A percentile compares a stretch with the other conserved stretches of the same genome.
phyloP scores from a whole-genome alignment of 1,140 invertebrate species.

The Metaphire vulgaris region DNA sequence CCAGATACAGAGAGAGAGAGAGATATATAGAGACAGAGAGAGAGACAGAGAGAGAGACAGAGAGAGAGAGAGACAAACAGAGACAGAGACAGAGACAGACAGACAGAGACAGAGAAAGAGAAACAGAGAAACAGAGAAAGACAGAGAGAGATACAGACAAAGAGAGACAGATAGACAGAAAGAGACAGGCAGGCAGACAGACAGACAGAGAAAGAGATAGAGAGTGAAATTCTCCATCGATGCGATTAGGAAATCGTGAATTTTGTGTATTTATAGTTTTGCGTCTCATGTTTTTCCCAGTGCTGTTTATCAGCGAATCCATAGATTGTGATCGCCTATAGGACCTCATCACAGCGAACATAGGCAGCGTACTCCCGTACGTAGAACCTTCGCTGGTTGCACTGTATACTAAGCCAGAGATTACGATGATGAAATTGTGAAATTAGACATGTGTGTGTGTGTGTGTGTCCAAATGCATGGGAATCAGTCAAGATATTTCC shows the following conservation, averaged over 20 bases:
- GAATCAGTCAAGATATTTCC: too few species aligned
- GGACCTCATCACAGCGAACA: too few species aligned
- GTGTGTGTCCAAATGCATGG: too few species aligned
- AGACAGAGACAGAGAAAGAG: background rate
- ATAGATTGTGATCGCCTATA: too few species aligned
- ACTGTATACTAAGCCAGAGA: too few species aligned
- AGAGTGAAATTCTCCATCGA: background rate
- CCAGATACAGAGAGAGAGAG: background rate
- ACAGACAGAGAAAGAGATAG: background rate
- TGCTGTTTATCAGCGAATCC: too few species aligned
- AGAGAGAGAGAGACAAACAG: background rate
- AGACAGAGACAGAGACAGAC: background rate
- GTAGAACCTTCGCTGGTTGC: too few species aligned
- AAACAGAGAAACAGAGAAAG: background rate
- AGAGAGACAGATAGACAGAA: background rate
- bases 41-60: background rate
- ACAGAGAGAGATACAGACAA: background rate
- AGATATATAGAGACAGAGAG: background rate
- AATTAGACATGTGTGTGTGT: too few species aligned
- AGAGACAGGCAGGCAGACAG: background rate
- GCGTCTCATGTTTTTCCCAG: too few species aligned
- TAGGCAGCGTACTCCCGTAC: background rate
- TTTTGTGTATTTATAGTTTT: too few species aligned
- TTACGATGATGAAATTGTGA: too few species aligned
- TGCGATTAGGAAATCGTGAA: background rate